Evolutionary conservation across 2,888 invertebrate genomes (phyloP).

Genomic region (Mesorhabditis spiculigera): DNA sequence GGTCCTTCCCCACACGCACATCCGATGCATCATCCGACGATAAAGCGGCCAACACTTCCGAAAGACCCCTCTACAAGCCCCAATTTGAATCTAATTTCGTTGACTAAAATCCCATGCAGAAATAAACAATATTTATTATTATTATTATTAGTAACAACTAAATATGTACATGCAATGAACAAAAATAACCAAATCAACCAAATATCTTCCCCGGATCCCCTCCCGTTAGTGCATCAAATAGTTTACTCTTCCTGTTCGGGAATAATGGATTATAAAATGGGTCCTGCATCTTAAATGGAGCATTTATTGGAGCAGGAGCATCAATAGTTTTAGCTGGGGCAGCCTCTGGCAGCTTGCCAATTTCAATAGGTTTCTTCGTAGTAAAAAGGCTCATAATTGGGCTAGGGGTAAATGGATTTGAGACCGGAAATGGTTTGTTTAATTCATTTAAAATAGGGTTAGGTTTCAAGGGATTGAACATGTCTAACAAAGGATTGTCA

Average conservation of each 20-base stretch:
- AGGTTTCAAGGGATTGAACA: background rate
- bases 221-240: conserved; percentile 41
- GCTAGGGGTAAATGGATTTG: conserved; percentile 47
- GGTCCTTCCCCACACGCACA: background rate
- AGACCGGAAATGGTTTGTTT: conserved; percentile 7
- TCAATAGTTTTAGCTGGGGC: background rate
- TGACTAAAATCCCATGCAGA: background rate
- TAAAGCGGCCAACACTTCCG: background rate
- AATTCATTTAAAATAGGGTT: conserved; percentile 19
- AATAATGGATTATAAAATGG: conserved; percentile 49
- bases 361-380: conserved; percentile 16
- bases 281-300: conserved; percentile 38
- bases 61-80: background rate
- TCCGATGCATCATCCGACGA: conserved; percentile 4
- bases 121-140: background rate
- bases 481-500: background rate
- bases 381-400: conserved; percentile 47
- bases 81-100: background rate
- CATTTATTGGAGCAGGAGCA: conserved; percentile 10
- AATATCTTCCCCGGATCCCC: conserved; percentile 34
- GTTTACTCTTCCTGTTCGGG: conserved; percentile 42
- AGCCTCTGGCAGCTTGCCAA: conserved; percentile 8
- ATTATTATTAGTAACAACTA: background rate
- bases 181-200: conserved; percentile 18
- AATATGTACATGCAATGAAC: background rate